Evolutionary conservation across 2,888 invertebrate genomes (phyloP).

Genomic region (Dasysyrphus albostriatus): DNA sequence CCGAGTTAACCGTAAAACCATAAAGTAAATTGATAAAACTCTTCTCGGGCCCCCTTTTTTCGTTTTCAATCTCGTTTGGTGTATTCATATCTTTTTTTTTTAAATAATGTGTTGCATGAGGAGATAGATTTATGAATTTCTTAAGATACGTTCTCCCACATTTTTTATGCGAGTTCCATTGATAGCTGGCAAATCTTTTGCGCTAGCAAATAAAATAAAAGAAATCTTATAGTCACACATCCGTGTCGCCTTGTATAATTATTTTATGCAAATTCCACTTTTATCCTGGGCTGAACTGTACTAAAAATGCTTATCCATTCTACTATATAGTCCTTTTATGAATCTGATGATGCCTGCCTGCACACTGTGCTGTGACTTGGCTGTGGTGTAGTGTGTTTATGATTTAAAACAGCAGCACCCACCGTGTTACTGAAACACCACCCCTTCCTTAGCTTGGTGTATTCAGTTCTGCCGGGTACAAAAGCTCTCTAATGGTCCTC

Average conservation of each 20-base stretch:
- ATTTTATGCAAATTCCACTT: constrained; percentile 74
- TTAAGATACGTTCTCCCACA: constrained; percentile 38
- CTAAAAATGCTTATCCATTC: constrained; percentile 68
- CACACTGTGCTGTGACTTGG: background rate
- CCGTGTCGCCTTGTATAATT: constrained; percentile 67
- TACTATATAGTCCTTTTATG: constrained; percentile 19
- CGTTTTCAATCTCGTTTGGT: constrained; percentile 5
- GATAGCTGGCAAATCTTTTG: constrained; percentile 47
- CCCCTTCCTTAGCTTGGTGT: constrained; percentile 23
- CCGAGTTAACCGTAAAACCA: constrained; percentile 55
- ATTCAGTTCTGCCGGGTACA: constrained; percentile 24
- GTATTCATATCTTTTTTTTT: constrained; percentile 41
- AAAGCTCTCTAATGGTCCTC: constrained; percentile 62
- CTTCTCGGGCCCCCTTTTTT: constrained; percentile 1
- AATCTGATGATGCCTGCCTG: constrained; percentile 19
- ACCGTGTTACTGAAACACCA: background rate
- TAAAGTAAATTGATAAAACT: constrained; percentile 72
- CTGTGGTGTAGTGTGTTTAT: constrained; percentile 44
- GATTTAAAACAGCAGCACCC: constrained; percentile 39
- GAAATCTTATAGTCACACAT: constrained; percentile 58
- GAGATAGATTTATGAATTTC: constrained; percentile 56
- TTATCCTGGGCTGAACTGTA: constrained; percentile 66
- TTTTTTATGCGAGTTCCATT: constrained; percentile 27
- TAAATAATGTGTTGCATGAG: constrained; percentile 52
- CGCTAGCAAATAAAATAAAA: constrained; percentile 35